Evolutionary conservation across 2,797 vertebrate genomes (phyloP), one percentile per base, ranked within the genome.

Genomic region (Prunella strophiata): DNA sequence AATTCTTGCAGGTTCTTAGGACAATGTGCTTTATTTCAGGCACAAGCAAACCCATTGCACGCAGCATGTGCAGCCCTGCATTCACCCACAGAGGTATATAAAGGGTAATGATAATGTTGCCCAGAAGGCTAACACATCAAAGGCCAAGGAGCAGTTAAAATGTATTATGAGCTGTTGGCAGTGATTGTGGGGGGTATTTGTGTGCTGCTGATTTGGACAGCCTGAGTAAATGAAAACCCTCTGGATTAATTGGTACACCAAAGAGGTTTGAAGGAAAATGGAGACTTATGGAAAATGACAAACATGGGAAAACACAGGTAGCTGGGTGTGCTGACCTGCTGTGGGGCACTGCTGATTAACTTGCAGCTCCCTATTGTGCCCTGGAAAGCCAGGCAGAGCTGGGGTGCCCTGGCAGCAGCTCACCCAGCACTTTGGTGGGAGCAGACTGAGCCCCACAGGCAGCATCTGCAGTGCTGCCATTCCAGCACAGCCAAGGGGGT

Each of bases 101-200:
- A 94, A 90, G 94, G 80, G 85, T 93, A 95, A 94, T 94, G 96
- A 97, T 96, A 97, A 93, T 78, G 83, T 84, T 97, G 95, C 95
- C 95, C 95, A 96, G 96, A 96, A 96, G 95, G 94, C 94, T 81
- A 84, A 85, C 85, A 95, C 92, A 96, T 96, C 95, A 96, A 96
- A 96, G 95, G 88, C 76, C 77, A 50, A 67, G 89, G 80, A 91
- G 94, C 89, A 96, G 93, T 96, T 97, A 96, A 97, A 96, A 96
- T 97, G 88, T 52, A 91, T 97, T 97, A 97, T 18, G 96, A 96
- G 95, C 95, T 96, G 96, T 96, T 96, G 94, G 96, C 95, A 97
- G 96, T 22, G 93, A 84, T 95, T 94, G 94, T 95, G 96, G 94
- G 92, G 94, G 94, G 94, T 95, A 95, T 91, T 84, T 0, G 13